Evolutionary conservation across 2,113 vertebrate species (phyloP), one percentile per base, ranked within the genome.

Genomic region (Anhinga anhinga): DNA sequence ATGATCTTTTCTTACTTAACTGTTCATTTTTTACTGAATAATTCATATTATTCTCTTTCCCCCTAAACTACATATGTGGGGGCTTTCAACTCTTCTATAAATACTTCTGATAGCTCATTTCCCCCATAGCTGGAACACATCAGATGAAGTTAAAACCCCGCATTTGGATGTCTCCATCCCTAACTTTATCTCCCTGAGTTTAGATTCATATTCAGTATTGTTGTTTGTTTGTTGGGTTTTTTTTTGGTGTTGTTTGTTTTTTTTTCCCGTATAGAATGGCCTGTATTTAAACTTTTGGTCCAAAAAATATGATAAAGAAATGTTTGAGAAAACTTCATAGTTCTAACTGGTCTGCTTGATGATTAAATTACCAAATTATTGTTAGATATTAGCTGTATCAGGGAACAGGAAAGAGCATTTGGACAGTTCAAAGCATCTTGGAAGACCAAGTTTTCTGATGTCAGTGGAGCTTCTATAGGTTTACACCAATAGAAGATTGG

Each of bases 371-470:
- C 19, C 45, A 32, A 61, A 16, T 3, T 59, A 13, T n/a, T 82
- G 10, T 32, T 79, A 30, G 17, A 36, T n/a, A 79, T 50, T 34
- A 66, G 17, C 29, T 87, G 22, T 26, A 62, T 50, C 25, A 89
- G 4, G 8, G 15, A 79, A 59, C 9, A 38, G 10, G 13, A 52
- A 82, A 82, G 10, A 58, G 1, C 0, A 0, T 53, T 76, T 53
- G 11, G 5, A 34, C 7, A 42, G 13, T 30, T 61, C 15, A 69
- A 86, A 69, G 2, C 7, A 50, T 7, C 10, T 58, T 42, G 38
- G 65, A 85, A 88, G n/a, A 62, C 7, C 18, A 49, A 74, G 13
- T 0, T 59, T 82, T 80, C n/a, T 80, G 65, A 25, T 3, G 5
- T n/a, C n/a, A 55, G 6, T 15, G 16, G 32, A 76, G 10, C 1